Percentiles rank a stretch among this genome's conserved stretches.
Evolutionary conservation across 2,888 invertebrate genomes (phyloP).

Genomic region (Tuberolachnus salignus): DNA sequence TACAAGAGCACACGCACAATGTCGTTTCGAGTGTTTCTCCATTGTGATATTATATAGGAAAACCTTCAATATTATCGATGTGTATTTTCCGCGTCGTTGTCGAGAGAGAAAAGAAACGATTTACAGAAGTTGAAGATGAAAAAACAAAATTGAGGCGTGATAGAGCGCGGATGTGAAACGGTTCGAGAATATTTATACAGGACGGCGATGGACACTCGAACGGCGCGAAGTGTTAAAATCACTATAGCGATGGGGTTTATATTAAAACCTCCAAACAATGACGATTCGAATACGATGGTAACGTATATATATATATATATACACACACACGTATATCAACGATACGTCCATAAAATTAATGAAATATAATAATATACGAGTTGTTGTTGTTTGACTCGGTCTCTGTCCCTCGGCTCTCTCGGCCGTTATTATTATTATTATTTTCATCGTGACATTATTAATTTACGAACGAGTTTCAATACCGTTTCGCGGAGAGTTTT

Average conservation of each 20-base stretch:
- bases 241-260: neutral
- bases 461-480: no score
- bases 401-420: no score
- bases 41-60: conserved; percentile 15
- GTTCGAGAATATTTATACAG: conserved; percentile 18
- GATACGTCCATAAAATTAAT: conserved; percentile 11
- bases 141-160: neutral
- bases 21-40: conserved; percentile 29
- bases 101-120: neutral
- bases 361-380: neutral
- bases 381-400: no score
- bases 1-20: neutral
- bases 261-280: conserved; percentile 19
- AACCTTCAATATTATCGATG: conserved; percentile 43
- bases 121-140: neutral
- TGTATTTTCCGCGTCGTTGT: conserved; percentile 23
- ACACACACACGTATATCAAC: no score
- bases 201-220: conserved; percentile 17
- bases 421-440: neutral
- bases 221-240: conserved; percentile 27
- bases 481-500: no score
- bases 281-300: neutral
- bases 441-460: neutral
- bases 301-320: no score
- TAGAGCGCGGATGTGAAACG: neutral